Conservation (phyloP, 2,797 vertebrate genomes). For the Catharus ustulatus region DNA sequence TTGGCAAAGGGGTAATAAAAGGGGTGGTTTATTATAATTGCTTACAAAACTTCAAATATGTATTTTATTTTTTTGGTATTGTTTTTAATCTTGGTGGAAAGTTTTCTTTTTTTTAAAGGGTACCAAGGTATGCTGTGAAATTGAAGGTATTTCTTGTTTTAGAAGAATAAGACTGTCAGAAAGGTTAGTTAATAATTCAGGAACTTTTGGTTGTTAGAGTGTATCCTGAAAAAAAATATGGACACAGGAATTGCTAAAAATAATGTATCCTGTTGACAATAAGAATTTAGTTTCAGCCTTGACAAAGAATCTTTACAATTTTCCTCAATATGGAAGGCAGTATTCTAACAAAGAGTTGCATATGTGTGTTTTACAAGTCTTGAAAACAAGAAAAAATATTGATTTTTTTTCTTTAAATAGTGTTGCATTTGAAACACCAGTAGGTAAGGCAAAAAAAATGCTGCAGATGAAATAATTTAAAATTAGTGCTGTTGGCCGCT, state of each 20-base stretch:
- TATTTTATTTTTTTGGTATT: conserved; percentile 4
- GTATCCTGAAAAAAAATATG: conserved; percentile 48
- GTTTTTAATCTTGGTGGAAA: conserved; percentile 16
- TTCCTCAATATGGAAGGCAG: conserved; percentile 1
- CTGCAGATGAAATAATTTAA: conserved; percentile 41
- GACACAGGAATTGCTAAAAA: conserved; percentile 58
- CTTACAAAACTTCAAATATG: background rate
- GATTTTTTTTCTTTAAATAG: background rate
- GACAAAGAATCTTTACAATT: conserved; percentile 51
- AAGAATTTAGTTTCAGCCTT: conserved; percentile 46
- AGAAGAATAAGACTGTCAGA: conserved; percentile 29
- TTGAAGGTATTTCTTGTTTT: conserved; percentile 42
- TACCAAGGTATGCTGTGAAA: background rate
- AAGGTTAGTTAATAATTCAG: conserved; percentile 61
- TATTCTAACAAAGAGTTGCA: conserved; percentile 46
- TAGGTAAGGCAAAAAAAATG: conserved; percentile 18
- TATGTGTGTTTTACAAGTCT: conserved; percentile 1
- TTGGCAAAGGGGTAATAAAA: conserved; percentile 44
- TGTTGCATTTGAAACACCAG: conserved; percentile 40
- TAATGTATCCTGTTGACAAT: conserved; percentile 40
- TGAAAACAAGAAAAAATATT: conserved; percentile 2
- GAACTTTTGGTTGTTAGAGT: conserved; percentile 45
- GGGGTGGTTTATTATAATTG: background rate
- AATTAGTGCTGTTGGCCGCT: conserved; percentile 45
- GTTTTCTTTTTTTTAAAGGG: background rate